Conservation (phyloP, 2,888 invertebrate genomes). For the Drosophila nr. perissopoda region DNA sequence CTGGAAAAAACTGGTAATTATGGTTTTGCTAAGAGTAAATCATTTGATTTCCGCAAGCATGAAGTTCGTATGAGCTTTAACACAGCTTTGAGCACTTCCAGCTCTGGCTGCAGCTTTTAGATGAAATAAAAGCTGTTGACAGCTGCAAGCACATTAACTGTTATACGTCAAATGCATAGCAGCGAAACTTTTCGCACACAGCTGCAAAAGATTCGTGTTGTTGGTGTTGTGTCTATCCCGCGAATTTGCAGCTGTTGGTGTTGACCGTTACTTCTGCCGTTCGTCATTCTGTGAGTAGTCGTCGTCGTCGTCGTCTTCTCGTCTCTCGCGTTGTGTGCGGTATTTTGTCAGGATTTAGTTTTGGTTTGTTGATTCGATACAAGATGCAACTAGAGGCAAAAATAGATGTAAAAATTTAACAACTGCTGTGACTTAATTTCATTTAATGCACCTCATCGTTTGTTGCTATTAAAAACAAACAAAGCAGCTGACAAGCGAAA, state of each 20-base stretch:
- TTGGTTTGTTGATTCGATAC: slow-evolving; percentile 49
- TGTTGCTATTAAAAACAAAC: slow-evolving; percentile 14
- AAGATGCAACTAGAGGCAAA: slow-evolving; percentile 29
- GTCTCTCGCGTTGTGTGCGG: slow-evolving; percentile 51
- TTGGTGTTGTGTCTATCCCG: slow-evolving; percentile 36
- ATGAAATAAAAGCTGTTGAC: slow-evolving; percentile 8
- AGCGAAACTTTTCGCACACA: slow-evolving; percentile 46
- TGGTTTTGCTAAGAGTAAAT: neutral
- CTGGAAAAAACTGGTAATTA: neutral
- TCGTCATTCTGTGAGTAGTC: slow-evolving; percentile 72
- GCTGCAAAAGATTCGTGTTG: slow-evolving; percentile 41
- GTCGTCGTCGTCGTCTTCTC: slow-evolving; percentile 63
- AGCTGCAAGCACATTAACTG: slow-evolving; percentile 37
- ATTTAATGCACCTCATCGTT: slow-evolving; percentile 8
- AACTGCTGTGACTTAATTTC: slow-evolving; percentile 5
- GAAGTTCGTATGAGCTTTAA: neutral
- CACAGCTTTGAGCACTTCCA: neutral
- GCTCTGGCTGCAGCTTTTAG: slow-evolving; percentile 14
- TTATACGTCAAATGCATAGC: slow-evolving; percentile 28
- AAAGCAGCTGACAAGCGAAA: slow-evolving; percentile 46
- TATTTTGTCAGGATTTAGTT: slow-evolving; percentile 34
- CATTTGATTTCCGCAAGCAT: neutral
- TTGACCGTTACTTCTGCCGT: slow-evolving; percentile 42
- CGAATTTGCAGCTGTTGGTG: slow-evolving; percentile 68
- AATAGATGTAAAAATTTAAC: slow-evolving; percentile 1